Evolutionary conservation across 2,797 vertebrate species (phyloP), one percentile per base, ranked within the genome.

Genomic region (Molothrus ater): DNA sequence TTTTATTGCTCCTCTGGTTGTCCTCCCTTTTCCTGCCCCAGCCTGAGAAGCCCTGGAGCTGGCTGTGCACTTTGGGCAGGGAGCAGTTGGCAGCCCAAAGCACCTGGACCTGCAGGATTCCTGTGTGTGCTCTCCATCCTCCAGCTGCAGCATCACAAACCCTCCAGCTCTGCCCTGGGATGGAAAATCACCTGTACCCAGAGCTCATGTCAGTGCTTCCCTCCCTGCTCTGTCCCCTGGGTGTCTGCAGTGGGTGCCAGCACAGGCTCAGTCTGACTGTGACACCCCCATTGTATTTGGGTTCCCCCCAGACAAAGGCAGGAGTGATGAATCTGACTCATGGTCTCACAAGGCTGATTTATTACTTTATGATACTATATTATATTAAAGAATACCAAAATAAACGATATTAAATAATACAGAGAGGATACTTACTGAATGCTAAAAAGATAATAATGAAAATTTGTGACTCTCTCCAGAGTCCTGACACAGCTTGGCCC

Each of bases 41-140:
- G 13, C 45, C 14, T 2, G 0, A 29, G 29, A 26, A 6, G 11
- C 6, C 18, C 54, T 29, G 45, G 22, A 0, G n/a, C 48, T 26
- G 59, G 26, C 42, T 47, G 66, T 19, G 34, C 40, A 21, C 20
- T 8, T 32, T 48, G 57, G 57, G 43, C 57, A 64, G n/a, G 38
- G 45, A 57, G 17, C 6, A 32, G 21, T 0, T 36, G 32, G 47
- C 48, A 73, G 32, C 24, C 25, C 4, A 0, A 6, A 22, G 40
- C 25, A 2, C 20, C 32, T 56, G 45, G 38, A 34, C 14, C 68
- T 57, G 11, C 78, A 72, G 31, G 10, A 42, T 28, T 66, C 43
- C 56, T 68, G 56, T 22, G 1, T 9, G 29, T 36, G 15, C 32
- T 1, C 43, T 72, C 7, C 56, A 51, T 28, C 6, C 45, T 26